Base-by-base conservation (phyloP, 2,888 invertebrate species). In the Tachystola acroxantha region DNA sequence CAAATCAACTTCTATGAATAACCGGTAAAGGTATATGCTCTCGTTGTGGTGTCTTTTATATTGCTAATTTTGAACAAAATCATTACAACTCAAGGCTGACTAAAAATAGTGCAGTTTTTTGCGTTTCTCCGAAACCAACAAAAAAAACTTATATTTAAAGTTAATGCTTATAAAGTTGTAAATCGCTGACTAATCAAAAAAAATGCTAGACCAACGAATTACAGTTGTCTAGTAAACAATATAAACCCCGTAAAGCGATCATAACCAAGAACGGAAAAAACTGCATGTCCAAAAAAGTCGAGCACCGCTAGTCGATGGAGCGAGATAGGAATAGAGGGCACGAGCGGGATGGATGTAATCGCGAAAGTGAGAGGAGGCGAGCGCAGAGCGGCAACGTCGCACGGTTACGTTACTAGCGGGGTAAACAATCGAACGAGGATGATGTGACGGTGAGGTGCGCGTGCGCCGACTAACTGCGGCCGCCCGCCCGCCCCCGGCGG, bases 311-410 rank as follows among this genome's bases (percentile, higher is more conserved):
- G 67, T 58, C 59, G 66, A 67, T 63, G 46, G 72, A 80, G 63
- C 46, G 64, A 50, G 81, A 80, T 61, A 55, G 53, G 36, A 24
- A 42, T 58, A 65, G 52, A 30, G 43, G 40, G 66, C 49, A 53
- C 41, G 62, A 64, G 54, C 40, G 66, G 50, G 75, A 72, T 51
- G 49, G 59, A 40, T 46, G 42, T 43, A 57, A 57, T 70, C 79
- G 82, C 79, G 86, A 85, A 85, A 85, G 86, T 85, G 86, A 86
- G 86, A 82, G 81, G 84, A 80, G 69, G 74, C 78, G 64, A 82
- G 56, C 53, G 60, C 75, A 62, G 65, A 63, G 65, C 71, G 86
- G 86, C 85, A 85, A 81, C 87, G 59, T 53, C 70, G 76, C 72
- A 54, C 69, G 51, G 66, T 75, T 82, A 84, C 81, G 80, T 78